Base-by-base conservation (phyloP, 2,113 vertebrate species). In the Edolisoma coerulescens region DNA sequence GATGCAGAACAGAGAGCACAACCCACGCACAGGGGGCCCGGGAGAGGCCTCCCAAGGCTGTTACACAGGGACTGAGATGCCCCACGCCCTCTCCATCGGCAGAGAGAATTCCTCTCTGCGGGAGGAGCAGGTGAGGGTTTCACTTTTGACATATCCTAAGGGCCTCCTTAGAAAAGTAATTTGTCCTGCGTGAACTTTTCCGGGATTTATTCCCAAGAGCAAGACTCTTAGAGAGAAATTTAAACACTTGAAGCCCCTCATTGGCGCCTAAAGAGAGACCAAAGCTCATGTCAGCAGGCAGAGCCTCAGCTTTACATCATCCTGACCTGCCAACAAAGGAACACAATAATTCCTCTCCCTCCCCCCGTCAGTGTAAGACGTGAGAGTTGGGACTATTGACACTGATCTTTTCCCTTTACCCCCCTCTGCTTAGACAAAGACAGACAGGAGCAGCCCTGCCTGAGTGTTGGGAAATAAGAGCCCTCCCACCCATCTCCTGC, bases 401-500 rank as follows among this genome's bases (percentile, higher is more conserved):
- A 27, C 44, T 13, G 78, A 87, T 82, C 74, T 41, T 32, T 64
- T 74, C 68, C 56, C 49, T 64, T 70, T 84, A 33, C 9, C 44
- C 73, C 45, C 30, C 39, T 56, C 75, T 37, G n/a, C 56, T 79
- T 11, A 71, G n/a, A 57, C 78, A 87, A 87, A 52, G 44, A 27
- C 45, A 20, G 61, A 44, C 41, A 37, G 4, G 52, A 90, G 81
- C 68, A 88, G 68, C 63, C 56, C 44, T 35, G 88, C 68, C 57
- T 3, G 52, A 54, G 65, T 0, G 67, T 16, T 76, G 84, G 75
- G 92, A 94, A 95, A 67, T 32, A 33, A 84, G 84, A 95, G 84
- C 68, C 87, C 59, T 94, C 89, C 90, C 95, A 59, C 63, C 89
- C 87, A 71, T 44, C 82, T 64, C 84, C 67, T 11, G 79, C 47